Conservation (phyloP, 2,888 invertebrate genomes). For the Palloptera scutellata region DNA sequence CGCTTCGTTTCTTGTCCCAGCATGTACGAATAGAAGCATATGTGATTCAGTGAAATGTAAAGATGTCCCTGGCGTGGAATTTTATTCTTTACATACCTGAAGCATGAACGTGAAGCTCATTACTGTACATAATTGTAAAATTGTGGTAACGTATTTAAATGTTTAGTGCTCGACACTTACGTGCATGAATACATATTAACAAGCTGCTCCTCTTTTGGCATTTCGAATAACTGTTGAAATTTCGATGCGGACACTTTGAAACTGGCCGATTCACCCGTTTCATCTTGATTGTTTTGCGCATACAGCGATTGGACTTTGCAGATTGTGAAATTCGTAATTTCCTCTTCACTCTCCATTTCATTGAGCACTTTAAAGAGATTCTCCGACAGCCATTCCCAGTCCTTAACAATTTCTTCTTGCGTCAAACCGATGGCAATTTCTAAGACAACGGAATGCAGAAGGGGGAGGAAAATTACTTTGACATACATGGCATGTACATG, state of each 20-base stretch:
- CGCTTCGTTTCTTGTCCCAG: constrained; percentile 90
- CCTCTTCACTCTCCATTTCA: constrained; percentile 92
- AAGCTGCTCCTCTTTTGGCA: constrained; percentile 93
- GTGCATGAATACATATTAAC: constrained; percentile 95
- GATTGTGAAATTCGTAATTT: constrained; percentile 92
- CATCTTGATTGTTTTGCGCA: constrained; percentile 70
- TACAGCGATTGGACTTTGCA: constrained; percentile 97
- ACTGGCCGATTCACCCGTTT: constrained; percentile 58
- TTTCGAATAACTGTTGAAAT: constrained; percentile 87
- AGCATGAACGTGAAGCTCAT: background rate
- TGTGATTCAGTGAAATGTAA: constrained; percentile 94
- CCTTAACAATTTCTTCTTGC: constrained; percentile 83
- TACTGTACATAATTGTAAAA: too few relatives aligned
- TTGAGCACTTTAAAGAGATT: constrained; percentile 86
- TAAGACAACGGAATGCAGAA: too few relatives aligned
- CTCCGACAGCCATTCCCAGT: constrained; percentile 94
- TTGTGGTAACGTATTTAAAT: background rate
- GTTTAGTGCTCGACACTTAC: constrained; percentile 66
- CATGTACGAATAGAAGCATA: constrained; percentile 95
- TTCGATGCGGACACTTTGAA: constrained; percentile 84
- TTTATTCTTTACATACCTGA: constrained; percentile 90
- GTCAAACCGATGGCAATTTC: constrained; percentile 90
- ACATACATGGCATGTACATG: background rate
- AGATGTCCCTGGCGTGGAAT: constrained; percentile 97
- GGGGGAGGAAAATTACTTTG: too few relatives aligned